A percentile compares a stretch with the other conserved stretches of the same genome.
Evolutionary conservation across 30 jellyfish, hydroid and myxozoan species (phyloP).

Genomic region (Catostylus mosaicus): DNA sequence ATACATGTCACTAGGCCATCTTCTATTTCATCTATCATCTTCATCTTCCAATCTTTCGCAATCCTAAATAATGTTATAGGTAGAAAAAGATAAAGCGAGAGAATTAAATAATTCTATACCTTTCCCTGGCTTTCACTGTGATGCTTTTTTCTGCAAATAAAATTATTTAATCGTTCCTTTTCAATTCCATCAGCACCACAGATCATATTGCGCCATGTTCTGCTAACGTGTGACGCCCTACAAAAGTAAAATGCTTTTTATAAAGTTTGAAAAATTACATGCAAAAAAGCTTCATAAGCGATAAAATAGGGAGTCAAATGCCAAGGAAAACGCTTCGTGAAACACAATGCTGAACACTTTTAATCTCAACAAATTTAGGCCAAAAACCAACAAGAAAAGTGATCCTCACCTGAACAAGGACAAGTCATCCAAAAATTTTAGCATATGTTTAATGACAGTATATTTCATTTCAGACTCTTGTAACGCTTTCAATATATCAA

Average conservation of each 20-base stretch:
- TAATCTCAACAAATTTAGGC: too few species aligned
- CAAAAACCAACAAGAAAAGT: too few species aligned
- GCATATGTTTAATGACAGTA: slow-evolving; percentile 48
- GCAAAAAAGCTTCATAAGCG: too few species aligned
- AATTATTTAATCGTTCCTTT: slow-evolving; percentile 9
- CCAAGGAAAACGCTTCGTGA: too few species aligned
- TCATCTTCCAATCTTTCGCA: too few species aligned
- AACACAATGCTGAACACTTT: too few species aligned
- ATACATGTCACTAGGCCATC: too few species aligned
- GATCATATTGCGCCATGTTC: slow-evolving; percentile 45
- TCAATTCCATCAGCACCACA: not conserved
- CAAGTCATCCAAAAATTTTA: slow-evolving; percentile 44
- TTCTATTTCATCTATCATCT: too few species aligned
- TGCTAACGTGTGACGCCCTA: slow-evolving; percentile 59
- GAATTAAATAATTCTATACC: too few species aligned
- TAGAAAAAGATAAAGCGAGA: too few species aligned
- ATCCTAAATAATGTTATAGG: too few species aligned
- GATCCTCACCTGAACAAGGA: slow-evolving; percentile 58
- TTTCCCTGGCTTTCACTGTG: slow-evolving; percentile 29
- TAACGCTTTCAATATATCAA: slow-evolving; percentile 31
- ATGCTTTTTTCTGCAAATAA: slow-evolving; percentile 18
- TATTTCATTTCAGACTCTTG: slow-evolving; percentile 11
- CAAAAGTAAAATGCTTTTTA: not conserved
- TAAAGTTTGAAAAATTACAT: not conserved
- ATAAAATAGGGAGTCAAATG: too few species aligned